phyloP scores from a whole-genome alignment of 1,140 invertebrate genomes.

The Drosophila micromelanica region DNA sequence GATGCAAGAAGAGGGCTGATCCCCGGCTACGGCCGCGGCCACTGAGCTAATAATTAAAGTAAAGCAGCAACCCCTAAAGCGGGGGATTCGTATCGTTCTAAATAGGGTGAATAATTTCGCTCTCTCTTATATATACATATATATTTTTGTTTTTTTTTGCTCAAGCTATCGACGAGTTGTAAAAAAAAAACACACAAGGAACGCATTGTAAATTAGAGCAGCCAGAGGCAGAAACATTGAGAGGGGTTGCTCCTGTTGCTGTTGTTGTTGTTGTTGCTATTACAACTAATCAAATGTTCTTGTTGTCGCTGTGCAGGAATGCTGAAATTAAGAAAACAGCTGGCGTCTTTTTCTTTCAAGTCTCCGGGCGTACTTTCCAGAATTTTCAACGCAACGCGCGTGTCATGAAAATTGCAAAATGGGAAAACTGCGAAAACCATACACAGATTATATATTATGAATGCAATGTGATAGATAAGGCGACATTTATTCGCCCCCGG shows the following conservation, averaged over 20 bases:
- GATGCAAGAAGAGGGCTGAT: constrained; percentile 39
- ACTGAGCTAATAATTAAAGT: constrained; percentile 78
- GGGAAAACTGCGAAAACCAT: constrained; percentile 55
- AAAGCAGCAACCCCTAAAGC: constrained; percentile 69
- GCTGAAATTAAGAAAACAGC: constrained; percentile 57
- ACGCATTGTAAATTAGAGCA: constrained; percentile 66
- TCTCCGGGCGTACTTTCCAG: too few relatives aligned
- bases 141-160: constrained; percentile 33
- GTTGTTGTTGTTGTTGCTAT: constrained; percentile 27
- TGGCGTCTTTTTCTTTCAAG: constrained; percentile 53
- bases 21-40: constrained; percentile 36
- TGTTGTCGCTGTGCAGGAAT: constrained; percentile 43
- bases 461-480: constrained; percentile 34
- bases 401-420: constrained; percentile 48
- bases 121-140: constrained; percentile 18
- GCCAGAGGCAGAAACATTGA: constrained; percentile 3
- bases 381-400: constrained; percentile 27
- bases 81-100: constrained; percentile 34
- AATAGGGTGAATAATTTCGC: constrained; percentile 56
- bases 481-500: constrained; percentile 41
- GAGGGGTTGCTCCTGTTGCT: constrained; percentile 34
- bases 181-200: constrained; percentile 24
- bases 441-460: constrained; percentile 48
- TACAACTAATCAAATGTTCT: constrained; percentile 58
- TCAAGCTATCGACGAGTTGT: constrained; percentile 29